phyloP scores from a whole-genome alignment of 1,140 invertebrate species.

The Mactra quadrangularis region DNA sequence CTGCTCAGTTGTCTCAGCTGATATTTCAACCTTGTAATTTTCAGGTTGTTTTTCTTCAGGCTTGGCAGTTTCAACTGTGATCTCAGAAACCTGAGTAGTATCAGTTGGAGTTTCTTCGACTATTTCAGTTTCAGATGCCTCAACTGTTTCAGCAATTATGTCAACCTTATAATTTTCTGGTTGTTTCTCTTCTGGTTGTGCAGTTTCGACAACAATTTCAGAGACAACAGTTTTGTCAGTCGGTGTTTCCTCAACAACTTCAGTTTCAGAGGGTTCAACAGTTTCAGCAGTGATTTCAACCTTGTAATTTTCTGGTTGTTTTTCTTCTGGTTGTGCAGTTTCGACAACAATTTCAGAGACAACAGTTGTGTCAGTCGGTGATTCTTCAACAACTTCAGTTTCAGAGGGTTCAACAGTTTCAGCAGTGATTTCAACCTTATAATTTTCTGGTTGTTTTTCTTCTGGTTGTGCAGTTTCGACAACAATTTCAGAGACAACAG shows the following conservation, averaged over 20 bases:
- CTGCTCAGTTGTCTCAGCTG: slow-evolving; percentile 65
- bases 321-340: slow-evolving; percentile 39
- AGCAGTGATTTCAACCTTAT: slow-evolving; percentile 49
- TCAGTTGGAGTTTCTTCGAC: slow-evolving; percentile 35
- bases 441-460: slow-evolving; percentile 48
- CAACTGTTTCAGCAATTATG: slow-evolving; percentile 15
- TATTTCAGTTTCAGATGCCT: slow-evolving; percentile 35
- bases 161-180: slow-evolving; percentile 61
- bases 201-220: slow-evolving; percentile 62
- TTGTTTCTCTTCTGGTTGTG: slow-evolving; percentile 58
- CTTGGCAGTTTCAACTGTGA: slow-evolving; percentile 66
- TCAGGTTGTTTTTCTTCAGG: slow-evolving; percentile 57
- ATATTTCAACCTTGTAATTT: slow-evolving; percentile 63
- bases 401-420: slow-evolving; percentile 39
- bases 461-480: slow-evolving; percentile 24
- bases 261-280: slow-evolving; percentile 51
- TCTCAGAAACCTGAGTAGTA: slow-evolving; percentile 56
- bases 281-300: slow-evolving; percentile 52
- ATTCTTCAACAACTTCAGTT: slow-evolving; percentile 23
- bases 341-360: slow-evolving; percentile 10
- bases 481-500: slow-evolving; percentile 55
- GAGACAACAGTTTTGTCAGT: slow-evolving; percentile 43
- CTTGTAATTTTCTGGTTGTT: slow-evolving; percentile 40
- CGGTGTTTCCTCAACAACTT: slow-evolving; percentile 47
- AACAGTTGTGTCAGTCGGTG: slow-evolving; percentile 20